Base-by-base conservation (phyloP, 2,113 vertebrate genomes). In the Urocitellus parryii region DNA sequence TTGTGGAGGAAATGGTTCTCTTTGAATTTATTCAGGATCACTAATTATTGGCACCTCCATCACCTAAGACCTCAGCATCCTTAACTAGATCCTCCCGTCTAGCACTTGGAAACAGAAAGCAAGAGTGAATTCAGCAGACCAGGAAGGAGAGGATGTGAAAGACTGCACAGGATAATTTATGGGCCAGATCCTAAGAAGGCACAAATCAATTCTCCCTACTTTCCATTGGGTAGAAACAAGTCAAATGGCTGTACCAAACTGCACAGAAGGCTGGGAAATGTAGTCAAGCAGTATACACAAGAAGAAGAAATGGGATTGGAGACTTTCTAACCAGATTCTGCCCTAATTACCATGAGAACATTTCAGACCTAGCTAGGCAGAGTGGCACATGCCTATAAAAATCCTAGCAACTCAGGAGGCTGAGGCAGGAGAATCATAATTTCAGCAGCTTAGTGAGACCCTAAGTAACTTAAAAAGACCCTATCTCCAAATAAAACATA, bases 281-380 rank as follows among this genome's bases (percentile, higher is more conserved):
- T 73, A 53, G 68, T 96, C 82, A 93, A 88, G 11, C 12, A 67
- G 42, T 76, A 29, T 84, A 83, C 7, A 37, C 29, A 79, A 81
- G 27, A 87, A 93, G 78, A 82, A 93, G 78, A 82, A 85, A 53
- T 14, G 18, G 17, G 39, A 82, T 84, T 78, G 58, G 77, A 61
- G 42, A 29, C 37, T 73, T 72, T 78, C 48, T 93, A 61, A 48
- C 70, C 39, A 72, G 70, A 74, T 76, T 91, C 42, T 77, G 53
- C 77, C 83, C 51, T 74, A 89, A 94, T 53, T 58, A 81, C 29
- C 77, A 48, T 48, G 34, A 72, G 82, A 93, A 97, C 85, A 78
- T 86, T 85, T 86, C 58, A 25, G 58, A 61, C 58, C 58, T 77
- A 77, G 56, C 18, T 18, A 56, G 56, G 56, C 56, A 20, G 56